These are phyloP conservation scores for Ranitomeya imitator DNA, from an alignment of 2,113 vertebrate genomes.

Conservation along the genomic window DNA sequence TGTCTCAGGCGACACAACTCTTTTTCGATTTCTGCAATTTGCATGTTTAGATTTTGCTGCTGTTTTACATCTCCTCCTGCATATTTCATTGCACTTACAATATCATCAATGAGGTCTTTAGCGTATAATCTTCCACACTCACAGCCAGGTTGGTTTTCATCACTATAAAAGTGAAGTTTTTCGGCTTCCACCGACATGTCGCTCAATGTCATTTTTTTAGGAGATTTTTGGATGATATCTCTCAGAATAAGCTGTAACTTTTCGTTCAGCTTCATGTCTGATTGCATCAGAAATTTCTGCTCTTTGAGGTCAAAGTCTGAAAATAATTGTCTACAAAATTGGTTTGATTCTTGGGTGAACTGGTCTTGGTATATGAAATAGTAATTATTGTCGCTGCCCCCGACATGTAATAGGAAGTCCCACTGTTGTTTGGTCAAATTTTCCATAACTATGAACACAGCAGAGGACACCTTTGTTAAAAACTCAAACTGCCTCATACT, in stretches of 20 bases:
- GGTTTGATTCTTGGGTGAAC: conserved; percentile 51
- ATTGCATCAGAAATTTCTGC: not conserved
- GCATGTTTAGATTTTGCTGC: not conserved
- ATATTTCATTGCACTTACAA: not conserved
- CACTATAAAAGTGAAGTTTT: not conserved
- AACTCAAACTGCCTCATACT: not conserved
- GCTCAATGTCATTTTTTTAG: not conserved
- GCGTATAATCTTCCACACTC: not conserved
- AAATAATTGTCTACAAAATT: not conserved
- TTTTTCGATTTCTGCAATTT: not conserved
- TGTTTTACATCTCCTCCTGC: not conserved
- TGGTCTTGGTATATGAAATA: not conserved
- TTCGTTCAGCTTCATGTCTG: not conserved
- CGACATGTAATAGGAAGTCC: not conserved
- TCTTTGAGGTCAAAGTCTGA: not conserved
- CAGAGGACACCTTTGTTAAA: not conserved
- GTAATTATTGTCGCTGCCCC: not conserved
- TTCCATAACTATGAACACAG: not conserved
- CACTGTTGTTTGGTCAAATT: not conserved
- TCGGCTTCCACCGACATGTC: not conserved
- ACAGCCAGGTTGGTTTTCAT: not conserved
- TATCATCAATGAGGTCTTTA: not conserved
- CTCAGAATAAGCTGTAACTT: not conserved
- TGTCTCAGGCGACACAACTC: conserved; percentile 16
- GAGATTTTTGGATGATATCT: not conserved